Base-by-base conservation (phyloP, 2,113 vertebrate species). In the Machaerirhynchus nigripectus region DNA sequence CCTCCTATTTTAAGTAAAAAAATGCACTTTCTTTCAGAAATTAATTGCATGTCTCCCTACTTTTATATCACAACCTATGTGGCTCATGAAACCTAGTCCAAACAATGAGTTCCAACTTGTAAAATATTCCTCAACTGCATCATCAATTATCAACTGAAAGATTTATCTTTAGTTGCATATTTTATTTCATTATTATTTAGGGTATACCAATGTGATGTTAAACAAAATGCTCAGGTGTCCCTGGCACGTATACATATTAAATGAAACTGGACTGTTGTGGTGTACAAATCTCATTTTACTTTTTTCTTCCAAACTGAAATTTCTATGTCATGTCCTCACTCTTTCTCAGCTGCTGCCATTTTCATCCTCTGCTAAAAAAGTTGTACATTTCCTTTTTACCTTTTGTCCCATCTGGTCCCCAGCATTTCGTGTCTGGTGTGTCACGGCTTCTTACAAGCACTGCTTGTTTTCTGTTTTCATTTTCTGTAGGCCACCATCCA, bases 201-300 rank as follows among this genome's bases (percentile, higher is more conserved):
- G 15, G 4, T 60, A 53, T 27, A 23, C 35, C 23, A 49, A 8
- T n/a, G 57, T 49, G 23, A 20, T 40, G 7, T 61, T 60, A 59
- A 83, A 56, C 18, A 60, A 35, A 89, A 47, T 50, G 19, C 59
- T 64, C 8, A 37, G 31, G 13, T 16, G 20, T 56, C n/a, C n/a
- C 26, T 73, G 0, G 0, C 22, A 31, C 0, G 0, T 31, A 7
- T 7, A 35, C 5, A 2, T 56, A 68, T 9, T 37, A 77, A 70
- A 50, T 27, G 19, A 63, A 77, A 87, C 4, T 10, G 21, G 26
- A n/a, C 3, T 4, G 15, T 27, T 93, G 28, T 24, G 26, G 6
- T 65, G 4, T 22, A 53, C 13, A 23, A 37, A 69, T n/a, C 10
- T 61, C 13, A 57, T 63, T 68, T 82, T 28, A 52, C 23, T n/a